phyloP scores from a whole-genome alignment of 2,888 invertebrate genomes.

The Cantharis rustica region DNA sequence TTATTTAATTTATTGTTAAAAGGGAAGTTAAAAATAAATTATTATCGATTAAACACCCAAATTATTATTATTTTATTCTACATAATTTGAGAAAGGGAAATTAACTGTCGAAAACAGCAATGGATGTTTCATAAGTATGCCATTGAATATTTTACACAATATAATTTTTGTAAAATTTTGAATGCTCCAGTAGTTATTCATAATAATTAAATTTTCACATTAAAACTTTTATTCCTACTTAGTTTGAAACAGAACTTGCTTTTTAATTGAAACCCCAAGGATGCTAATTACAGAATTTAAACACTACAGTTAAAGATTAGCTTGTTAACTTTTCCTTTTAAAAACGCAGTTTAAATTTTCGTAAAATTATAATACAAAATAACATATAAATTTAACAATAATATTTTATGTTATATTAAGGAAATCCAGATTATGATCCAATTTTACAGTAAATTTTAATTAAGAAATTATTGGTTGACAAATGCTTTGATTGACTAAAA shows the following conservation, averaged over 20 bases:
- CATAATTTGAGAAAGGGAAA: constrained; percentile 17
- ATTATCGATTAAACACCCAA: not conserved
- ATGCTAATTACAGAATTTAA: not conserved
- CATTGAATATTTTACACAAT: not conserved
- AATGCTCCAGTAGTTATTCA: not conserved
- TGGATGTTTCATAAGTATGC: not conserved
- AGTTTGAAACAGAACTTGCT: not conserved
- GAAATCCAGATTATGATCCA: not conserved
- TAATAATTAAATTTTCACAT: not conserved
- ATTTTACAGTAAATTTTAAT: not conserved
- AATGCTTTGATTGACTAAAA: not conserved
- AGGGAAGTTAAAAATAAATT: not conserved
- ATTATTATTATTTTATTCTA: not conserved
- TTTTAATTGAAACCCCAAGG: not conserved
- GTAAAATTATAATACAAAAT: not conserved
- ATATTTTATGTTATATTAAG: too few species aligned
- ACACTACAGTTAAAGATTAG: not conserved
- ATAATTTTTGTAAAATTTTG: not conserved
- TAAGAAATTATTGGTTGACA: not conserved
- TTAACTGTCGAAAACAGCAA: constrained; percentile 26
- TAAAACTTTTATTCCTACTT: not conserved
- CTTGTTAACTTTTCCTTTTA: not conserved
- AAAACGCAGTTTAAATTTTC: not conserved
- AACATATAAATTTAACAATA: not conserved
- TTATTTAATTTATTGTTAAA: not conserved